Evolutionary conservation across 2,888 invertebrate species (phyloP).

Genomic region (Cheiracanthium punctorium): DNA sequence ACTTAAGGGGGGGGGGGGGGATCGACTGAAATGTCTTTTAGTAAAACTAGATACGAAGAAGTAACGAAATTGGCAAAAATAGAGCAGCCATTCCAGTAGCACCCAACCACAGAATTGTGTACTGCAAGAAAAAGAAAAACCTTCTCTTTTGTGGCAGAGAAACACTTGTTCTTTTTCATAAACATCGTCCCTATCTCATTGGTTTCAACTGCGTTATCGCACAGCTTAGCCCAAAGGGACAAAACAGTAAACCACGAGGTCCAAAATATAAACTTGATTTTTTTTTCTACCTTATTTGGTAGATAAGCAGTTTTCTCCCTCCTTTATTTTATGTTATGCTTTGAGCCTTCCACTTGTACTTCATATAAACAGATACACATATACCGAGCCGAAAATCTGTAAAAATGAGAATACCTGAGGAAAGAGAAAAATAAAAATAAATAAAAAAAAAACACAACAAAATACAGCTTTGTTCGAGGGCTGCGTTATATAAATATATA

Average conservation of each 20-base stretch:
- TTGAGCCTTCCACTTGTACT: not conserved
- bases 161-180: conserved; percentile 50
- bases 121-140: too few species aligned
- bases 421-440: conserved; percentile 30
- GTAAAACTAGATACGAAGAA: too few species aligned
- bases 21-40: too few species aligned
- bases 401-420: conserved; percentile 35
- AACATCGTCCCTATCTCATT: conserved; percentile 48
- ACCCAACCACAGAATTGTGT: too few species aligned
- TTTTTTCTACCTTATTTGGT: conserved; percentile 41
- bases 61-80: too few species aligned
- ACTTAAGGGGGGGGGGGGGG: too few species aligned
- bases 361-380: not conserved
- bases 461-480: not conserved
- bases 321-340: conserved; percentile 56
- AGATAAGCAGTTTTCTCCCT: conserved; percentile 57
- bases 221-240: conserved; percentile 59
- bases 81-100: too few species aligned
- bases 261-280: not conserved
- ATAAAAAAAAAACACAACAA: not conserved
- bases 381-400: not conserved
- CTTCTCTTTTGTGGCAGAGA: not conserved
- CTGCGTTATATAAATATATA: not conserved
- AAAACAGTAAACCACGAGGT: conserved; percentile 52
- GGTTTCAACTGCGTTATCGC: conserved; percentile 58